These are phyloP conservation scores for Toxotes lorentzi DNA, from an alignment of 2,797 vertebrate genomes.

Conservation along the genomic window DNA sequence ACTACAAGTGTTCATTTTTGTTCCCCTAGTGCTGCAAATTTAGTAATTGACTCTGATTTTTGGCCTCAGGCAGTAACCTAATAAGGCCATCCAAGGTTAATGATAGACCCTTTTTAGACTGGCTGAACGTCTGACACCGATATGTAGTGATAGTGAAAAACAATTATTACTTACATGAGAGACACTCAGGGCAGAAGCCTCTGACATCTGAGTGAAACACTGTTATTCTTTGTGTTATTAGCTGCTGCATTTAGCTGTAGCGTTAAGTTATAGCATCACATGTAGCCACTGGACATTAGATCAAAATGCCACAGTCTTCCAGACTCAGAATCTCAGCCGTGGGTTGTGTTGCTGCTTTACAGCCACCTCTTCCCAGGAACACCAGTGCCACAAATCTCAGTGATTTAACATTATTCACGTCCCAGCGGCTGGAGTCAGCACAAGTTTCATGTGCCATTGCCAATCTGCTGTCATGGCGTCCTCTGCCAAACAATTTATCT, in stretches of 20 bases:
- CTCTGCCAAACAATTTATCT: conserved; percentile 80
- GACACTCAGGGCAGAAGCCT: conserved; percentile 68
- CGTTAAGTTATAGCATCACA: conserved; percentile 5
- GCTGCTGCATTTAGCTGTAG: conserved; percentile 32
- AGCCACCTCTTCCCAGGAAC: conserved; percentile 74
- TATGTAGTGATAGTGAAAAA: conserved; percentile 77
- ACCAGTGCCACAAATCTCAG: conserved; percentile 79
- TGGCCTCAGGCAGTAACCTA: conserved; percentile 87
- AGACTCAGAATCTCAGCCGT: conserved; percentile 45
- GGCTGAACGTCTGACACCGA: conserved; percentile 84
- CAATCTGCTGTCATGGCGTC: conserved; percentile 78
- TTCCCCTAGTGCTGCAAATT: conserved; percentile 78
- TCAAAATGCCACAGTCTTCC: conserved; percentile 39
- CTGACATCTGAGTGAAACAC: conserved; percentile 67
- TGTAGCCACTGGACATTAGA: conserved; percentile 13
- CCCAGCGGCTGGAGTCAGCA: conserved; percentile 83
- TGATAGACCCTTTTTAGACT: conserved; percentile 88
- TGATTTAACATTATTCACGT: conserved; percentile 81
- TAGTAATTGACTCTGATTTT: conserved; percentile 87
- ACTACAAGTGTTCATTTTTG: conserved; percentile 79
- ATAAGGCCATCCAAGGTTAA: conserved; percentile 88
- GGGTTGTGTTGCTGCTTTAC: conserved; percentile 54
- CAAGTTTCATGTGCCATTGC: conserved; percentile 81
- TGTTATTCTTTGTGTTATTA: conserved; percentile 43
- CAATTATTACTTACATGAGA: conserved; percentile 77